Base-by-base conservation (phyloP, 2,888 invertebrate species). In the Beris chalybata region DNA sequence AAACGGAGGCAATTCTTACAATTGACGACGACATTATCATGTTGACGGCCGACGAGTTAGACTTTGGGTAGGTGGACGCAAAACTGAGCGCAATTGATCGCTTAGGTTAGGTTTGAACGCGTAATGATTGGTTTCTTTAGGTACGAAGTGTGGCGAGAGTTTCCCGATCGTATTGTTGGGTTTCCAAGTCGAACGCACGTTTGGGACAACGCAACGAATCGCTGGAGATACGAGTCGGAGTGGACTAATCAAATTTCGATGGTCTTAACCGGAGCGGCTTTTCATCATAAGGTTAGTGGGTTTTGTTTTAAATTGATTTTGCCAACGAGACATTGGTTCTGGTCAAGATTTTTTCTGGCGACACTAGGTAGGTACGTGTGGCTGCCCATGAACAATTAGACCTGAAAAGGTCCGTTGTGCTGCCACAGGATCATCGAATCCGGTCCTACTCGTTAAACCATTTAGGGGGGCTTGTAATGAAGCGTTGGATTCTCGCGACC, bases 201-300 rank as follows among this genome's bases (percentile, higher is more conserved):
- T 32, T 96, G 94, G 94, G 94, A 96, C 77, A 96, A 96, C 80
- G 82, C 82, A 5, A 94, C 93, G 0, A 83, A 83, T 73, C 87
- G 88, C 68, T 97, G 95, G 95, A 89, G 89, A 72, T 97, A 97
- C 78, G 95, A 97, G 82, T 96, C 95, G 31, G 97, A 97, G 82
- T 97, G 97, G 97, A 95, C 94, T 48, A 97, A 96, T 74, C 89
- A 94, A 79, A 92, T 94, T 71, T 97, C 96, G 0, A 96, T 97
- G 95, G 96, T 92, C 43, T 83, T 97, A 32, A 97, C 97, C 0
- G 97, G 97, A 2, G 97, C 96, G 12, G 96, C 97, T 61, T 97
- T 97, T 82, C 92, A 97, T 81, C 97, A 97, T 79, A 97, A 97
- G 82, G 87, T 90, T 76, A 68, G 61, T 15, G 4, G 3, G 3